Conservation (phyloP, 2,888 invertebrate species). For the Pollenia amentaria region DNA sequence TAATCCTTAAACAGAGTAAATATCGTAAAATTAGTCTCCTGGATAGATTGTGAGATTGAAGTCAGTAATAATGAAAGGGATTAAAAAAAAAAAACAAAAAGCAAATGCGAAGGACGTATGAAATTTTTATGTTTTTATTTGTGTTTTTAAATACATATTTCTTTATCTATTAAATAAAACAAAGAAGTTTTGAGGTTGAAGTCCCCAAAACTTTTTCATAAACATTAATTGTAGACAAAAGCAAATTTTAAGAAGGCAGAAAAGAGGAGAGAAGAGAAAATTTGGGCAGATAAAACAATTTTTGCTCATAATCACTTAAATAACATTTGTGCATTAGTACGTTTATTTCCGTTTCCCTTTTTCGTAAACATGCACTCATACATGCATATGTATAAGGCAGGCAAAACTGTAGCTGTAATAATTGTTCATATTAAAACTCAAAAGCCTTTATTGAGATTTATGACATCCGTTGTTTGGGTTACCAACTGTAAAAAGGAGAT, state of each 20-base stretch:
- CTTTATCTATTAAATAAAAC: too few relatives aligned
- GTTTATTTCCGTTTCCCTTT: slow-evolving; percentile 65
- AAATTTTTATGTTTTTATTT: too few relatives aligned
- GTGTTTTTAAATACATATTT: too few relatives aligned
- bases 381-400: not conserved
- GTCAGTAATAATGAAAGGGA: too few relatives aligned
- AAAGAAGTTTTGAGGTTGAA: too few relatives aligned
- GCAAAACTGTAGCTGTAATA: slow-evolving; percentile 17
- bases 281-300: slow-evolving; percentile 23
- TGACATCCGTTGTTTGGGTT: slow-evolving; percentile 63
- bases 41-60: not conserved
- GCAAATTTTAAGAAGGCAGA: not conserved
- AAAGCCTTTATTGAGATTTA: slow-evolving; percentile 68
- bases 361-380: not conserved
- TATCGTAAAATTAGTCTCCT: not conserved
- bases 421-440: slow-evolving; percentile 41
- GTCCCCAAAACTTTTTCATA: not conserved
- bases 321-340: slow-evolving; percentile 54
- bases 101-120: too few relatives aligned
- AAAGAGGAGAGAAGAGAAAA: not conserved
- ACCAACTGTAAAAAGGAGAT: slow-evolving; percentile 31
- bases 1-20: not conserved
- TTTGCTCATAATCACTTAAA: slow-evolving; percentile 44
- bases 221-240: not conserved
- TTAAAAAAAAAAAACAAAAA: too few relatives aligned